Base-by-base conservation (phyloP, 1,140 invertebrate genomes). In the Bacillus rossius region DNA sequence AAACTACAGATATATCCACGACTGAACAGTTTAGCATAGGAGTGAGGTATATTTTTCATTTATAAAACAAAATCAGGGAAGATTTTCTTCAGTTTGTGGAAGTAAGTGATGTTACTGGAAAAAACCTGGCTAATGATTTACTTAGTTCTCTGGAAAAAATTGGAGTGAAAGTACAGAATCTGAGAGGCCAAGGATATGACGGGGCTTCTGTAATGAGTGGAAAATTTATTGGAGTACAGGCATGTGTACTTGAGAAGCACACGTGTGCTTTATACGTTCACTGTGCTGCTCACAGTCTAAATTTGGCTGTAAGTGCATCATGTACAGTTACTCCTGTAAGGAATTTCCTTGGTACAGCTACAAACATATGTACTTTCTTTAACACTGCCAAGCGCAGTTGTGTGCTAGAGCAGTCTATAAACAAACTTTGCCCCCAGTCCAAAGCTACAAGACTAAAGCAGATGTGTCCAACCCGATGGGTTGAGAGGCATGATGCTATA, bases 111-210 rank as follows among this genome's bases (percentile, higher is more conserved):
- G 38, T 64, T 20, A 64, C 57, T 50, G 65, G 62, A 2, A 26
- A 55, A 38, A 57, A 61, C 17, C 20, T 63, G 16, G 55, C 61
- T 5, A 54, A 34, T 16, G 26, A 8, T 17, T 59, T 63, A 22
- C 16, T 64, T 40, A 25, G 62, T 38, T 43, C 29, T 19, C 47
- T 64, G 26, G 48, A 34, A 56, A 49, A 29, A 34, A 52, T 60
- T 34, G 25, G 56, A 13, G 19, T 62, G 48, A 53, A 64, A 23
- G 38, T 64, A 53, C 52, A 62, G n/a, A 34, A 42, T 47, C 22
- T 67, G 23, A 26, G 57, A 42, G 63, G 63, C 1, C 65, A 66
- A 61, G 65, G 60, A 8, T 69, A 68, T 62, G 66, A 68, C 60
- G 65, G 63, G n/a, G 64, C 61, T 43, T 23, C 59, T 61, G 56